Base-by-base conservation (phyloP, 2,113 vertebrate species). In the Dissostichus mawsoni region DNA sequence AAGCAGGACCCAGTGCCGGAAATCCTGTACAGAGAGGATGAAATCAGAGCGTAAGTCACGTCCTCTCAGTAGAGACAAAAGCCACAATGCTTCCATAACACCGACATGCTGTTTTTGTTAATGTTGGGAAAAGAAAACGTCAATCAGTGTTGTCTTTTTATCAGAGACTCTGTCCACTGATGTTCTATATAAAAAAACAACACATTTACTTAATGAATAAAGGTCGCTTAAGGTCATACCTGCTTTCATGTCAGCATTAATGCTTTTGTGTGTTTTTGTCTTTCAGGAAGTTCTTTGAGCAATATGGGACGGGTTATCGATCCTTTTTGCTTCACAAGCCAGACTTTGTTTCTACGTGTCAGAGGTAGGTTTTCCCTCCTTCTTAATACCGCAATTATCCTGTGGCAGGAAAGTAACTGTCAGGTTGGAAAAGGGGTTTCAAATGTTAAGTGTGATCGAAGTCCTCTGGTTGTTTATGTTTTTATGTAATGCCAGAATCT, bases 1-100 rank as follows among this genome's bases (percentile, higher is more conserved):
- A 88, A 73, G 51, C 58, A 71, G n/a, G 92, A 96, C 0, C 1
- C 1, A 0, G 78, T 98, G 1, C 87, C 87, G 0, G 92, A 96
- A 50, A 90, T 99, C 74, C 87, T 97, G 11, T 99, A 98, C 92
- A 76, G 18, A 1, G 98, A 99, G 87, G 98, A 99, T 77, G 45
- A n/a, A 68, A 92, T 97, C n/a, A 89, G 97, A 94, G 96, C 95
- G 98, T 99, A 94, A 96, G 97, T 95, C 13, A 33, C 17, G 17
- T 62, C 2, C 16, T 63, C 29, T 56, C 51, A 33, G 2, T 11
- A 47, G n/a, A 25, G 12, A 50, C 20, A 10, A 7, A 11, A 11
- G 53, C 11, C 20, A n/a, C 53, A 17, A 14, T 29, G 14, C 12
- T 66, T 14, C 63, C 44, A 63, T 63, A 41, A 11, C 61, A 36